Base-by-base conservation (phyloP, 1,140 invertebrate genomes). In the Lasaia peninsularis region DNA sequence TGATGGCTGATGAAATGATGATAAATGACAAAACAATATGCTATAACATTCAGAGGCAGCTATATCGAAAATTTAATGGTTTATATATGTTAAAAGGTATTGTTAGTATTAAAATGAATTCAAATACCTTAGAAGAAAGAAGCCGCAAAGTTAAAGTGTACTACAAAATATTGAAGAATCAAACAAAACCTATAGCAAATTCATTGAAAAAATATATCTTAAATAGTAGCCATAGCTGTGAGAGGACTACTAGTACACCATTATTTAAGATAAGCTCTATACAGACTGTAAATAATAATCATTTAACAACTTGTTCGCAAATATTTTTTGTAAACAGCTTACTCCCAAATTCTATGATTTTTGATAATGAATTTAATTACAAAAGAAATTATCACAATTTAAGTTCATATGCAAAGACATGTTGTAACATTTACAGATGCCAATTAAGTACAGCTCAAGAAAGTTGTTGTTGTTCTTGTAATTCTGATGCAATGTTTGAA, bases 401-500 rank as follows among this genome's bases (percentile, higher is more conserved):
- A 28, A 48, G 11, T 14, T 12, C 18, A 28, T 31, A n/a, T 32
- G 10, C 7, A 11, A 58, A 57, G 48, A 56, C 31, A 9, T 40
- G 16, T 49, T 75, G 55, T 21, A 67, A 71, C 55, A 52, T 83
- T 33, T 83, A 80, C 52, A 62, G 80, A 18, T 80, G 78, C 40
- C 78, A 83, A 62, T 52, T 79, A 35, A 73, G 63, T 55, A 64
- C 63, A 5, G 34, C 68, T 52, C 63, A 80, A 63, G 73, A 79
- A 54, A 72, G 50, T 21, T 79, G 80, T 62, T 83, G 80, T 49
- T 78, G 76, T 59, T 71, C 71, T 11, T 83, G 80, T 61, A 79
- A 80, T 60, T 83, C 80, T 12, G 80, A 80, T 62, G 76, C 74
- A 12, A 83, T 83, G 72, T 83, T 79, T 56, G 76, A 83, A 69